Conservation (phyloP, 2,113 vertebrate species). For the Sylvia atricapilla region DNA sequence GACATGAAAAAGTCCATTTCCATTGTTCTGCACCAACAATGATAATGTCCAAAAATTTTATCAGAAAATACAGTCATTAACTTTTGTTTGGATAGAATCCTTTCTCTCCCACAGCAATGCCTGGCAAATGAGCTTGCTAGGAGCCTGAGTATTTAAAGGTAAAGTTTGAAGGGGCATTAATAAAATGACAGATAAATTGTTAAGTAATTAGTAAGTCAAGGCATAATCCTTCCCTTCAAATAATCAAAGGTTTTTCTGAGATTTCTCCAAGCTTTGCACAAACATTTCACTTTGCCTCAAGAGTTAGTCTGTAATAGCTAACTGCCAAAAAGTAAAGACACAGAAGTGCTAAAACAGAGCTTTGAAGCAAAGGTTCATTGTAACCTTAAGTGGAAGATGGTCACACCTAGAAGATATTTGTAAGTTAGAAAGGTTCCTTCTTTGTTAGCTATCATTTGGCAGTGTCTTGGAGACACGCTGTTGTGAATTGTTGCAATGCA, state of each 20-base stretch:
- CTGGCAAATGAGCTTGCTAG: background rate
- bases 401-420: background rate
- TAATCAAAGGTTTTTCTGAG: background rate
- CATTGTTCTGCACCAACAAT: background rate
- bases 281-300: background rate
- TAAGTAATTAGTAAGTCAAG: conserved; percentile 34
- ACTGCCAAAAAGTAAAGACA: background rate
- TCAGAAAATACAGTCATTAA: background rate
- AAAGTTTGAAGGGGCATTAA: conserved; percentile 21
- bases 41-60: background rate
- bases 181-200: conserved; percentile 49
- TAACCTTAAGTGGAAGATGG: background rate
- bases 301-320: background rate
- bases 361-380: background rate
- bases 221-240: background rate
- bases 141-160: background rate
- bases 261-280: background rate
- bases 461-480: background rate
- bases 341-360: background rate
- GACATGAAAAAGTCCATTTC: background rate
- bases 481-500: background rate
- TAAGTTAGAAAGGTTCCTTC: background rate
- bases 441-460: background rate
- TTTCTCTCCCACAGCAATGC: background rate
- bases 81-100: conserved; percentile 1